phyloP scores from a whole-genome alignment of 2,888 invertebrate genomes.

The Melangyna quadrimaculata region DNA sequence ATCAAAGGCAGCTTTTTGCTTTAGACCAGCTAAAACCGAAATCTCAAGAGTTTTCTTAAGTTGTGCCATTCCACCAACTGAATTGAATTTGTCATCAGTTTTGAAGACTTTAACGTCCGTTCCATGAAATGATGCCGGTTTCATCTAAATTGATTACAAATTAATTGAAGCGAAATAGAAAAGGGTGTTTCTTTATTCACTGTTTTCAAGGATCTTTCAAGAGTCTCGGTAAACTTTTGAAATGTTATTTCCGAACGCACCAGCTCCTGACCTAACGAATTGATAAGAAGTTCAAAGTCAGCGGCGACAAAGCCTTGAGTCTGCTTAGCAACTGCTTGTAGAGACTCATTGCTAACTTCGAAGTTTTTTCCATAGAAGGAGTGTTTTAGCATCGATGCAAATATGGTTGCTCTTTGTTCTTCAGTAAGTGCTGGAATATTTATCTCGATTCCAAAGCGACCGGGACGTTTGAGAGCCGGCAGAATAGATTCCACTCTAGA shows the following conservation, averaged over 20 bases:
- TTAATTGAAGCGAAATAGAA: not conserved
- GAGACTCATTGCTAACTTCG: conserved; percentile 73
- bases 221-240: not conserved
- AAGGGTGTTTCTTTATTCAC: conserved; percentile 18
- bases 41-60: conserved; percentile 82
- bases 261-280: conserved; percentile 76
- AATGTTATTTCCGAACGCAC: conserved; percentile 41
- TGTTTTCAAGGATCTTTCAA: conserved; percentile 40
- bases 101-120: conserved; percentile 80
- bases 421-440: conserved; percentile 81
- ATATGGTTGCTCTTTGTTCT: conserved; percentile 80
- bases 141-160: conserved; percentile 61
- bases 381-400: conserved; percentile 76
- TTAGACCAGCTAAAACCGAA: conserved; percentile 83
- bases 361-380: conserved; percentile 53
- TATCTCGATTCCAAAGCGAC: conserved; percentile 83
- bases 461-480: conserved; percentile 82
- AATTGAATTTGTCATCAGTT: conserved; percentile 80
- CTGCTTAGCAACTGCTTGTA: conserved; percentile 78
- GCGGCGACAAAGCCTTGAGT: conserved; percentile 84
- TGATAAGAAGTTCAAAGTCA: conserved; percentile 82
- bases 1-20: conserved; percentile 82
- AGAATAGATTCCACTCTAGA: conserved; percentile 81
- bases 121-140: conserved; percentile 80
- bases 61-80: conserved; percentile 83